A percentile compares a stretch with the other conserved stretches of the same genome.
These are phyloP conservation scores for Protodeltote pygarga DNA, from an alignment of 2,888 invertebrate genomes.

Conservation along the genomic window DNA sequence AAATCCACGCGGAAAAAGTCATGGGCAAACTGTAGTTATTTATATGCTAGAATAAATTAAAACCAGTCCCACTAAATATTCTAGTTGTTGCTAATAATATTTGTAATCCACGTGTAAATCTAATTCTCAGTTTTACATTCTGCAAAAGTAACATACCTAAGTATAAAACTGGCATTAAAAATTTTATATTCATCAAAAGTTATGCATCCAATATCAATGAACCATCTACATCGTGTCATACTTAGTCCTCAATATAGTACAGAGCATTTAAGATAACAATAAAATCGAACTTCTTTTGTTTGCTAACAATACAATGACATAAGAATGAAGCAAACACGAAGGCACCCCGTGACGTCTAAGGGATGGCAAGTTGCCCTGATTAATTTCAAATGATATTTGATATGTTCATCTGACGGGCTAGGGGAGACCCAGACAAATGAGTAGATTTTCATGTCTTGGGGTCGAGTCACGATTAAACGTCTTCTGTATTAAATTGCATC, in stretches of 20 bases:
- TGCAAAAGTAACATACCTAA: too few species aligned
- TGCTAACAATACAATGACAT: constrained; percentile 45
- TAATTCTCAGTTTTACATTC: too few species aligned
- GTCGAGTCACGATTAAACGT: constrained; percentile 66
- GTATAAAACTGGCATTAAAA: too few species aligned
- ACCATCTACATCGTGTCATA: too few species aligned
- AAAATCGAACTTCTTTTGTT: constrained; percentile 48
- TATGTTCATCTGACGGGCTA: constrained; percentile 75
- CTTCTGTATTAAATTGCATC: constrained; percentile 65
- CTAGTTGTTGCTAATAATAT: too few species aligned
- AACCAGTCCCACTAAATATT: too few species aligned
- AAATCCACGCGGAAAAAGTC: too few species aligned
- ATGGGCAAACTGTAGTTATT: too few species aligned
- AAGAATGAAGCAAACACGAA: constrained; percentile 47
- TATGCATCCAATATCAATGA: constrained; percentile 11
- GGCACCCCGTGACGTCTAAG: constrained; percentile 52
- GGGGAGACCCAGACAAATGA: constrained; percentile 80
- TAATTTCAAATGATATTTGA: constrained; percentile 84
- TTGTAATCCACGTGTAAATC: too few species aligned
- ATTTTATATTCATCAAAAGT: background rate
- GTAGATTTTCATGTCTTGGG: constrained; percentile 75
- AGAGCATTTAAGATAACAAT: constrained; percentile 34
- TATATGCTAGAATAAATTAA: too few species aligned
- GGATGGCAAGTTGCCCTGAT: constrained; percentile 66
- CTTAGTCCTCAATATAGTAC: too few species aligned